Evolutionary conservation across 1,140 invertebrate genomes (phyloP).

Genomic region (Zophobas morio): DNA sequence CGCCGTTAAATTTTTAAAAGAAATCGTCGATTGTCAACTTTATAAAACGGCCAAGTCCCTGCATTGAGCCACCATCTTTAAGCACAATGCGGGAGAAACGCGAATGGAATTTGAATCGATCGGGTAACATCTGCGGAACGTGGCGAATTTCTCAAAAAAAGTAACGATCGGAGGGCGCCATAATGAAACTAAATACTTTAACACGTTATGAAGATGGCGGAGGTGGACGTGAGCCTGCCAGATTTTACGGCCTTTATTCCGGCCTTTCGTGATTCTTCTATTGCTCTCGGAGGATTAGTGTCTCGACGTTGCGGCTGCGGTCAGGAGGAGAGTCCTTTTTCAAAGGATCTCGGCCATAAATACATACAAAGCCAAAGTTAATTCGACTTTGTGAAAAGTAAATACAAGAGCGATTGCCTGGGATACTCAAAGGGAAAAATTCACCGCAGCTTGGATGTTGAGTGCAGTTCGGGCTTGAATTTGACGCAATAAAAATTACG

Average conservation of each 20-base stretch:
- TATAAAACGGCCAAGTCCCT: neutral
- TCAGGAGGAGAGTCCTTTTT: constrained; percentile 45
- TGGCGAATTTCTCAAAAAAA: constrained; percentile 11
- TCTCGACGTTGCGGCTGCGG: constrained; percentile 36
- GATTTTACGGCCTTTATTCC: constrained; percentile 28
- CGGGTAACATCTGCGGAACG: constrained; percentile 2
- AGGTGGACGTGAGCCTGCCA: constrained; percentile 6
- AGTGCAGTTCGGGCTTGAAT: too few species aligned
- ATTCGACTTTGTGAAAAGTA: constrained; percentile 37
- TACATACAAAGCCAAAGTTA: constrained; percentile 50
- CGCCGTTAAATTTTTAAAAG: neutral
- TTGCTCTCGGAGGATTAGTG: constrained; percentile 44
- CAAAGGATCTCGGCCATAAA: constrained; percentile 48
- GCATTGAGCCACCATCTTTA: neutral
- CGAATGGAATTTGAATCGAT: constrained; percentile 11
- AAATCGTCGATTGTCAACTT: neutral
- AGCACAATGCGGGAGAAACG: constrained; percentile 21
- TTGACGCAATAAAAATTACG: too few species aligned
- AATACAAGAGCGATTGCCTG: constrained; percentile 20
- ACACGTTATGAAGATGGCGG: constrained; percentile 27
- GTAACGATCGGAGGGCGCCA: neutral
- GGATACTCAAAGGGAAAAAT: neutral
- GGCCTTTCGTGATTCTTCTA: constrained; percentile 25
- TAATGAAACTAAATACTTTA: constrained; percentile 35
- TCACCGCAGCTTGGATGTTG: neutral